Conservation (phyloP, 2,888 invertebrate species). For the Plebejus anna region DNA sequence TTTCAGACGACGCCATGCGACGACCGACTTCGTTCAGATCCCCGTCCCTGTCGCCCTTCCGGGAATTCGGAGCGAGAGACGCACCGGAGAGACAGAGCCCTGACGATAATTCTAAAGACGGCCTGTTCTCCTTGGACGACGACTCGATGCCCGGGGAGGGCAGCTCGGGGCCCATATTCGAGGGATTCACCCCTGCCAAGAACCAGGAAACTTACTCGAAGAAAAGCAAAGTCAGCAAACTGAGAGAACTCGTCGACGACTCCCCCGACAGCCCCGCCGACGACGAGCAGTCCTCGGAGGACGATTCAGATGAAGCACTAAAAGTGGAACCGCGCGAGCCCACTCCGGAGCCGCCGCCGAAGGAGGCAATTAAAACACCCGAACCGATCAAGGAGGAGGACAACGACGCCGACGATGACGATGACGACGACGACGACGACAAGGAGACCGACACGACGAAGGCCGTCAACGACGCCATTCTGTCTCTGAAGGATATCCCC, state of each 20-base stretch:
- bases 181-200: slow-evolving; percentile 79
- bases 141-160: slow-evolving; percentile 81
- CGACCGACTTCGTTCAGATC: slow-evolving; percentile 58
- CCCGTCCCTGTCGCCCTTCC: slow-evolving; percentile 69
- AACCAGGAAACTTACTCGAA: slow-evolving; percentile 78
- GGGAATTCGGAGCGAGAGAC: slow-evolving; percentile 73
- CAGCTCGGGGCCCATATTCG: slow-evolving; percentile 73
- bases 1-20: slow-evolving; percentile 65
- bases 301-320: slow-evolving; percentile 56
- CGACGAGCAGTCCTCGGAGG: slow-evolving; percentile 77
- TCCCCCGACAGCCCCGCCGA: slow-evolving; percentile 74
- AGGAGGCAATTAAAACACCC: slow-evolving; percentile 47
- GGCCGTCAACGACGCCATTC: slow-evolving; percentile 45
- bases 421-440: slow-evolving; percentile 21
- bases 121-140: slow-evolving; percentile 79
- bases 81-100: slow-evolving; percentile 81
- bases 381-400: slow-evolving; percentile 50
- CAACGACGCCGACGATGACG: slow-evolving; percentile 39
- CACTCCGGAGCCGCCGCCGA: slow-evolving; percentile 47
- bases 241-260: slow-evolving; percentile 70
- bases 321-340: slow-evolving; percentile 51
- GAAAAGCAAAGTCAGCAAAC: slow-evolving; percentile 70
- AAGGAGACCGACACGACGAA: slow-evolving; percentile 40
- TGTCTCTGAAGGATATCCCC: slow-evolving; percentile 45
- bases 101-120: slow-evolving; percentile 81